These are phyloP conservation scores for Drosophila sp. DNA, from an alignment of 1,140 invertebrate genomes.

Conservation along the genomic window DNA sequence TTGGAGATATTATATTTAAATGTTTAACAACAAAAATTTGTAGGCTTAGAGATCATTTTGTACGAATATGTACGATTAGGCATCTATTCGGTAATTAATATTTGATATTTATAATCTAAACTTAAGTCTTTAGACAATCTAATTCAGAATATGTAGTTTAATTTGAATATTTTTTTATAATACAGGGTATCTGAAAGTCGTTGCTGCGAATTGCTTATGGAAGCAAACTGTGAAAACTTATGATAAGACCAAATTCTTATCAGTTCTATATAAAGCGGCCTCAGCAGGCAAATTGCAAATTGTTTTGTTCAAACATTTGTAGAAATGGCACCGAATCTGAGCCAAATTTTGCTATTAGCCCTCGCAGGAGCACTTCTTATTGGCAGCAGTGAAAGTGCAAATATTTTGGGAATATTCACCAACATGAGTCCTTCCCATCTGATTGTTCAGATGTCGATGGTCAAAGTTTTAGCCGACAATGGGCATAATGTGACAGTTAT, in stretches of 20 bases:
- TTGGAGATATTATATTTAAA: no score
- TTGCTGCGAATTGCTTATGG: background rate
- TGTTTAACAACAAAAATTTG: no score
- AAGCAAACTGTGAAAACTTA: background rate
- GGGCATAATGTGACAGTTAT: constrained; percentile 61
- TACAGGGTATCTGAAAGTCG: background rate
- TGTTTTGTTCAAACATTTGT: background rate
- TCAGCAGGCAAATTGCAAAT: background rate
- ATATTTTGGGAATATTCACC: constrained; percentile 51
- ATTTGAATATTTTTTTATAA: no score
- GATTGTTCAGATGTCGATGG: constrained; percentile 48
- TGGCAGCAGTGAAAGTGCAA: constrained; percentile 20
- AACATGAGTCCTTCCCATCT: constrained; percentile 51
- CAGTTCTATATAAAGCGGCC: background rate
- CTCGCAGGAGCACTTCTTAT: background rate
- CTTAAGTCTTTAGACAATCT: no score
- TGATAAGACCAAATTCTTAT: background rate
- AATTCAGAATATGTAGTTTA: no score
- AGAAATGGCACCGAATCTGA: background rate
- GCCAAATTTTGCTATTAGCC: constrained; percentile 1
- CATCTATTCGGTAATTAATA: no score
- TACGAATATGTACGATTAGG: no score
- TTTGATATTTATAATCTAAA: no score
- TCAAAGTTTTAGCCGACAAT: constrained; percentile 35
- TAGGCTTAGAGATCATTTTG: no score